Base-by-base conservation (phyloP, 1,140 invertebrate genomes). In the Monomorium pharaonis region DNA sequence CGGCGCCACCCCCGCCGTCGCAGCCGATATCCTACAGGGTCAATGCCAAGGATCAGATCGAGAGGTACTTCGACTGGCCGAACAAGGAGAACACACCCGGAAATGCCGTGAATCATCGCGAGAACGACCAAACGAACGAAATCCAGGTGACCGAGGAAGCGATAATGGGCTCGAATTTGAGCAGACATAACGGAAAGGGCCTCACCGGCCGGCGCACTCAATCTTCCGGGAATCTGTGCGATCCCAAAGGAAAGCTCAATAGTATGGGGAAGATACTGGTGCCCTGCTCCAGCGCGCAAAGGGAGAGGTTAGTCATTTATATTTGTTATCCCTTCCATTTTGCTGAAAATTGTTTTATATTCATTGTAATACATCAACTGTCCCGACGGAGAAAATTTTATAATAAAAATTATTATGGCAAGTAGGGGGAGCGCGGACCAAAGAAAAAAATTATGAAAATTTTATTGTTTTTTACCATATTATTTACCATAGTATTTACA, bases 111-210 rank as follows among this genome's bases (percentile, higher is more conserved):
- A 93, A 88, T 21, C 6, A 0, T 0, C 30, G 1, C 49, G 74
- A 86, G 27, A 60, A 60, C n/a, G 74, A 69, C 14, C 62, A 78
- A 47, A 65, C 84, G 65, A 60, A 62, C 2, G 47, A 67, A 21
- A 33, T 63, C 21, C 69, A 78, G 10, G 7, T 12, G 7, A 60
- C 10, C 14, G 75, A 86, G 69, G 65, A 80, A 27, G 14, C 70
- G 51, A 93, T 92, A 83, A 97, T 97, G 97, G 97, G 97, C 87
- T 97, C 97, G 37, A 97, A 97, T 94, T 95, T 97, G 81, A 97
- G 97, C 93, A 96, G 97, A 51, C 96, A 97, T 92, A 97, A 96
- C 85, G 96, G 96, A 81, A 97, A 97, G 93, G 97, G 96, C 84
- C 94, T 96, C 90, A 95, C 96, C 21, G 97, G 97, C 51, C 96